Evolutionary conservation across 2,888 invertebrate genomes (phyloP).

Genomic region (Clanis bilineata): DNA sequence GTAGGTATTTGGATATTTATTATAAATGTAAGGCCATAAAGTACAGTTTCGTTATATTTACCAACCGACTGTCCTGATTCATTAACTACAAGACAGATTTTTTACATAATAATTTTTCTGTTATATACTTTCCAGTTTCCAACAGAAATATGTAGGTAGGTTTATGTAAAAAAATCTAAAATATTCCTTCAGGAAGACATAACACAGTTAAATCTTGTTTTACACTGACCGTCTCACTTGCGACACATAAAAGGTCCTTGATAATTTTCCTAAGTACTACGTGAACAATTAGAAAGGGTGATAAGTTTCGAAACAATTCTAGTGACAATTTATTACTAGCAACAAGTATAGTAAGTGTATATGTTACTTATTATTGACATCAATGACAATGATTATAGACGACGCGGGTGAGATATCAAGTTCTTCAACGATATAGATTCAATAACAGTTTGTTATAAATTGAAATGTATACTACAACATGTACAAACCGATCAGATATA

Average conservation of each 20-base stretch:
- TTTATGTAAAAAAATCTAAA: neutral
- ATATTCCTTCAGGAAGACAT: neutral
- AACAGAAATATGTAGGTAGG: neutral
- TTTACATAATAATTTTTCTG: too few relatives aligned
- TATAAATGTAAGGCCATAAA: too few relatives aligned
- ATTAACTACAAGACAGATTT: too few relatives aligned
- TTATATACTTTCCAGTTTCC: too few relatives aligned
- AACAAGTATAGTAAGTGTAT: neutral
- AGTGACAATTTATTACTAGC: neutral
- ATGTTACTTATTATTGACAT: neutral
- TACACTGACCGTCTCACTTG: neutral
- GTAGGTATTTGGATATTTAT: neutral
- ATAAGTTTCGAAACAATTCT: slow-evolving; percentile 21
- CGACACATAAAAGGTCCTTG: neutral
- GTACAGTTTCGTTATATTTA: too few relatives aligned
- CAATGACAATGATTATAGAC: neutral
- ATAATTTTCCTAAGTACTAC: neutral
- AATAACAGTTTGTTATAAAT: neutral
- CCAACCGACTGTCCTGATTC: too few relatives aligned
- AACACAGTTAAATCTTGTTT: neutral
- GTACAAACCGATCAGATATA: neutral
- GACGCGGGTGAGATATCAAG: neutral
- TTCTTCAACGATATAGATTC: neutral
- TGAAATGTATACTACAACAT: too few relatives aligned
- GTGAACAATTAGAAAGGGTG: slow-evolving; percentile 16